Percentiles rank a stretch among this genome's conserved stretches.
phyloP scores from a whole-genome alignment of 2,113 vertebrate genomes.

The Rissa tridactyla region DNA sequence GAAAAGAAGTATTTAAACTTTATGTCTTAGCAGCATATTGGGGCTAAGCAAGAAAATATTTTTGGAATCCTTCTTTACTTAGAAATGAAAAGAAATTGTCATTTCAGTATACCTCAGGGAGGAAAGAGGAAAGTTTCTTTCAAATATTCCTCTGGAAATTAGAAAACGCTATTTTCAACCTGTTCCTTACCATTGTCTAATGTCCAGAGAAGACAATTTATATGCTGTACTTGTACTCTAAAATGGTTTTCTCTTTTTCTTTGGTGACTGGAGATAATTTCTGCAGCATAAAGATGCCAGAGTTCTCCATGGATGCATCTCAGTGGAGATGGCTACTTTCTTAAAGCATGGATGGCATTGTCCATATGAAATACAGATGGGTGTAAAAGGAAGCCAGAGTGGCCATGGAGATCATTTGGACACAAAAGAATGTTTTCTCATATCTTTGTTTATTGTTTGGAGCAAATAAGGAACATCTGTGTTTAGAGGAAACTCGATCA shows the following conservation, averaged over 20 bases:
- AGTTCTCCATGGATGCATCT: not conserved
- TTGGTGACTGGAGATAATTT: not conserved
- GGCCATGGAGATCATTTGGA: not conserved
- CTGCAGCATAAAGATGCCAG: not conserved
- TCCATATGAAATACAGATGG: not conserved
- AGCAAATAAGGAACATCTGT: not conserved
- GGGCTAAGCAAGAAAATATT: slow-evolving; percentile 1
- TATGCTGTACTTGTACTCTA: not conserved
- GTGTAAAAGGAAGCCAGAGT: not conserved
- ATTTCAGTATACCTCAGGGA: not conserved
- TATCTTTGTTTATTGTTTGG: not conserved
- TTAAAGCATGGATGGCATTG: not conserved
- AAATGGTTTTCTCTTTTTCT: not conserved
- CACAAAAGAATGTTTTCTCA: not conserved
- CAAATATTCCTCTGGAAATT: not conserved
- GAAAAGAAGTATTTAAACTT: not conserved
- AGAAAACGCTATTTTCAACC: not conserved
- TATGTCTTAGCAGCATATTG: not conserved
- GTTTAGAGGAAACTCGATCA: not conserved
- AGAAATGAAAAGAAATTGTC: not conserved
- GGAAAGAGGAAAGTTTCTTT: not conserved
- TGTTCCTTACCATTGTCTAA: not conserved
- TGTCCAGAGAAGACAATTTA: not conserved
- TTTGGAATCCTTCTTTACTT: slow-evolving; percentile 7
- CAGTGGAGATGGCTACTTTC: not conserved